Percentiles rank a stretch among this genome's conserved stretches.
phyloP scores from a whole-genome alignment of 2,888 invertebrate genomes.

The Chironomus tentans region DNA sequence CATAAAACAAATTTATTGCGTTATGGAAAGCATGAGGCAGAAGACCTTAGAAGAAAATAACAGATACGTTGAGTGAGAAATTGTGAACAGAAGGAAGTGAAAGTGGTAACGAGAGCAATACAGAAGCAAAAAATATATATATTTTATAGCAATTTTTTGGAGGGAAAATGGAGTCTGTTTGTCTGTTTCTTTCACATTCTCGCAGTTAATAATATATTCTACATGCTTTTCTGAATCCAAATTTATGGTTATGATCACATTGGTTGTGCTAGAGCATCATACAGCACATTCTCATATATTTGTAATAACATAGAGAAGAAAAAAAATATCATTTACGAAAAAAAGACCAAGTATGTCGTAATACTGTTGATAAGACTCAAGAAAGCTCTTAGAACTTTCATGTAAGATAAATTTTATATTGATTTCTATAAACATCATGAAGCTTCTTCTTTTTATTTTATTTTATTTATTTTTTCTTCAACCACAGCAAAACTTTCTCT shows the following conservation, averaged over 20 bases:
- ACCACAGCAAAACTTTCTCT: no score
- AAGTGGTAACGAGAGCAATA: background rate
- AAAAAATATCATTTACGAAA: no score
- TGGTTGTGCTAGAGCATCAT: background rate
- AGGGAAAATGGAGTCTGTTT: conserved; percentile 18
- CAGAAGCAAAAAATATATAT: background rate
- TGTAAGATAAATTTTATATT: background rate
- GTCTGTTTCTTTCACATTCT: conserved; percentile 15
- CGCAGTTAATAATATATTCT: conserved; percentile 21
- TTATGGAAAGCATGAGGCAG: conserved; percentile 8
- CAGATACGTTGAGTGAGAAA: background rate
- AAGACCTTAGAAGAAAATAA: background rate
- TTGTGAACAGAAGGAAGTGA: background rate
- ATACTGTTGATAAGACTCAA: background rate
- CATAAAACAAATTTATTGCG: conserved; percentile 16
- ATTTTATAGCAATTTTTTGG: background rate
- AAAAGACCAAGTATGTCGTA: no score
- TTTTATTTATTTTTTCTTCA: no score
- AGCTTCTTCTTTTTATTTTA: no score
- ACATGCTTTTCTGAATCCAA: conserved; percentile 13
- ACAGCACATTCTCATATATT: background rate
- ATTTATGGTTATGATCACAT: conserved; percentile 18
- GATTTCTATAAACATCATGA: background rate
- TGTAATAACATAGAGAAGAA: no score
- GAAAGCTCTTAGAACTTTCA: background rate